Evolutionary conservation across 2,888 invertebrate species (phyloP).

Genomic region (Yponomeuta malinellus): DNA sequence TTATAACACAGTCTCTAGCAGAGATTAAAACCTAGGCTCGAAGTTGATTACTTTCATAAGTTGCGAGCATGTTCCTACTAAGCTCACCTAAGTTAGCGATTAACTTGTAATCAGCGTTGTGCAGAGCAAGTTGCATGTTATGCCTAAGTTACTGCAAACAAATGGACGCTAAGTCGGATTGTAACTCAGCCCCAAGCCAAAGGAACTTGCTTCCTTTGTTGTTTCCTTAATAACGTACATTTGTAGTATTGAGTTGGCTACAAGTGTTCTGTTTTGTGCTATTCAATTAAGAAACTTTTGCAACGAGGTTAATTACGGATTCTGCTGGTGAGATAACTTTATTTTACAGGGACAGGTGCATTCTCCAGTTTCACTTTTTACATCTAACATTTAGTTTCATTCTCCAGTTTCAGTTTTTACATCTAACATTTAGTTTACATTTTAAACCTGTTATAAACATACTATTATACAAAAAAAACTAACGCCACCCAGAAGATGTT

Average conservation of each 20-base stretch:
- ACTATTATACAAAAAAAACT: no score
- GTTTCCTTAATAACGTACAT: constrained; percentile 39
- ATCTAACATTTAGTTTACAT: no score
- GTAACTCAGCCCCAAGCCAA: constrained; percentile 41
- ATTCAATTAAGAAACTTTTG: not conserved
- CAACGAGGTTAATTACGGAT: not conserved
- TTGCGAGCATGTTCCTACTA: constrained; percentile 7
- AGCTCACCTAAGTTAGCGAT: constrained; percentile 39
- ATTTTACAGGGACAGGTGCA: not conserved
- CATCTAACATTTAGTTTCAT: not conserved
- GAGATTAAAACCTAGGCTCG: not conserved
- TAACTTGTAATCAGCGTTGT: constrained; percentile 56
- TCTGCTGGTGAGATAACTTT: not conserved
- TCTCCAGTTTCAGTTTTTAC: not conserved
- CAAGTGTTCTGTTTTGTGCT: constrained; percentile 4
- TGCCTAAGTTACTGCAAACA: constrained; percentile 51
- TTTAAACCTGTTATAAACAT: no score
- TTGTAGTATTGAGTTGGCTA: constrained; percentile 5
- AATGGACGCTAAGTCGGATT: constrained; percentile 49
- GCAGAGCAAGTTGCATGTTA: constrained; percentile 36
- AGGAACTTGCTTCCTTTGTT: constrained; percentile 35
- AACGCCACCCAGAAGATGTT: no score
- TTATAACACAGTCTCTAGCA: not conserved
- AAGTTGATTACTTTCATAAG: not conserved
- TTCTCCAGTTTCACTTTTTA: not conserved